phyloP scores from a whole-genome alignment of 2,888 invertebrate species.

The Formica aserva region DNA sequence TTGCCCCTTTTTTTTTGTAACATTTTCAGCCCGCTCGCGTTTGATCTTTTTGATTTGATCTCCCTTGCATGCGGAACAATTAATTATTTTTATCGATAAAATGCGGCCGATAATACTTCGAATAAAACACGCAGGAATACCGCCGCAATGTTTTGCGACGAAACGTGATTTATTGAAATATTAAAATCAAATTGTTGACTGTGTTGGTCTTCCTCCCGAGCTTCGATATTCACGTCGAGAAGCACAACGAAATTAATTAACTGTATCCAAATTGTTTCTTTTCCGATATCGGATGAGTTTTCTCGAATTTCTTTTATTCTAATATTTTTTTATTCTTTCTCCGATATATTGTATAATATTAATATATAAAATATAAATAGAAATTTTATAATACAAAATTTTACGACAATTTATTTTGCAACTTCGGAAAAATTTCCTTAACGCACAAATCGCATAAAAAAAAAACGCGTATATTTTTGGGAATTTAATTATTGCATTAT shows the following conservation, averaged over 20 bases:
- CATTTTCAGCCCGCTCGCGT: conserved; percentile 10
- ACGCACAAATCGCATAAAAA: neutral
- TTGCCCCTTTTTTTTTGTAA: conserved; percentile 29
- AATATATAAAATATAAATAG: neutral
- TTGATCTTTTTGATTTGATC: conserved; percentile 48
- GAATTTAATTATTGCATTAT: neutral
- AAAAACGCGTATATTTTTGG: neutral
- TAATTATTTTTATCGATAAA: conserved; percentile 53
- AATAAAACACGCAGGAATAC: conserved; percentile 30
- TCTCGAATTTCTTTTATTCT: neutral
- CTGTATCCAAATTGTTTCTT: neutral
- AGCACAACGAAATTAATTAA: neutral
- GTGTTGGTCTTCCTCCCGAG: neutral
- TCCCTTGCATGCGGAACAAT: conserved; percentile 28
- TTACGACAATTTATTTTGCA: neutral
- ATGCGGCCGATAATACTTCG: conserved; percentile 27
- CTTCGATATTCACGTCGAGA: neutral
- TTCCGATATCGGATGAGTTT: neutral
- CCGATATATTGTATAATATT: neutral
- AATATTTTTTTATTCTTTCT: neutral
- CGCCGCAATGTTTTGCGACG: conserved; percentile 12
- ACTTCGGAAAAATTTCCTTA: neutral
- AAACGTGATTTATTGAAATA: conserved; percentile 14
- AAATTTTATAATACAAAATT: neutral
- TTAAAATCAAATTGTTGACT: conserved; percentile 18